These are phyloP conservation scores for Okapia johnstoni DNA, from an alignment of 2,113 vertebrate species.

Conservation along the genomic window DNA sequence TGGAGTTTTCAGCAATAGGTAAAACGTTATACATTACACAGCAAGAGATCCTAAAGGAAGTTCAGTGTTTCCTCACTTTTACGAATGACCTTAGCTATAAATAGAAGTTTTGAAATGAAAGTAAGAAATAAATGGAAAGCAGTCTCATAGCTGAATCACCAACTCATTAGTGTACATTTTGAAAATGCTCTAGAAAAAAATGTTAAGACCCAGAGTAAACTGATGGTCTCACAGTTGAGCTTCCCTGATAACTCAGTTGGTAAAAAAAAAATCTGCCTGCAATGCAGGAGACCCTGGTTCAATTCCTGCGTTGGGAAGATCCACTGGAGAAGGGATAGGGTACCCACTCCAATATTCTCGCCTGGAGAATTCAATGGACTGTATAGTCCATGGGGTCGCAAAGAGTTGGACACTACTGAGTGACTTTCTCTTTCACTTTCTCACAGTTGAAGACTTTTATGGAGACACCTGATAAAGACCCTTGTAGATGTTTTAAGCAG, in stretches of 20 bases:
- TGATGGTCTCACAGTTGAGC: neutral
- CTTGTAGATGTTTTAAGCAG: neutral
- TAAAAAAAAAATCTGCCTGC: neutral
- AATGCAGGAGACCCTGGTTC: neutral
- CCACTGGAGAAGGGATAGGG: neutral
- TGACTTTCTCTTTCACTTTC: neutral
- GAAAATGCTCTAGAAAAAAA: neutral
- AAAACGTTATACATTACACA: neutral
- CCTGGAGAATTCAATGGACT: neutral
- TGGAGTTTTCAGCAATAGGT: neutral
- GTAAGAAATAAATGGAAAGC: neutral
- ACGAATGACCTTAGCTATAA: neutral
- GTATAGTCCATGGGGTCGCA: neutral
- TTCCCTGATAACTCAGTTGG: neutral
- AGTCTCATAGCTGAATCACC: neutral
- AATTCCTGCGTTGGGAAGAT: neutral
- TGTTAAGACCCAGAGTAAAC: neutral
- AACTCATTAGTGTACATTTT: neutral
- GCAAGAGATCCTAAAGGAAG: neutral
- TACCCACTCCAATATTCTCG: neutral
- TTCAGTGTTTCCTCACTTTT: neutral
- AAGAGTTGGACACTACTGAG: neutral
- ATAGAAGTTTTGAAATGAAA: neutral
- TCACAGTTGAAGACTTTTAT: neutral
- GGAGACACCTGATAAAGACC: neutral